Percentiles rank a stretch among this genome's conserved stretches.
Conservation (phyloP, 2,888 invertebrate genomes). For the Siphonodentalium dalli region DNA sequence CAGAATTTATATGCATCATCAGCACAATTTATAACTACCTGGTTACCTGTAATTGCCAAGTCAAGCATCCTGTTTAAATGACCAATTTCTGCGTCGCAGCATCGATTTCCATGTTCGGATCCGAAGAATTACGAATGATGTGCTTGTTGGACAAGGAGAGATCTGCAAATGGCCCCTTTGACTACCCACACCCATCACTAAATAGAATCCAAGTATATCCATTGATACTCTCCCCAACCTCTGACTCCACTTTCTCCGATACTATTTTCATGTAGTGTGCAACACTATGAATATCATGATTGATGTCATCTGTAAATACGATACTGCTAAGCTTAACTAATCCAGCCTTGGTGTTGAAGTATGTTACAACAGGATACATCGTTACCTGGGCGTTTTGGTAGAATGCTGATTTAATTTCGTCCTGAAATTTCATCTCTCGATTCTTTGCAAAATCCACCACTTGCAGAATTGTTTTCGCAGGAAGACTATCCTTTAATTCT, state of each 20-base stretch:
- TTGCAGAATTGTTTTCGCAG: slow-evolving; percentile 11
- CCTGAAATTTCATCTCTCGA: slow-evolving; percentile 20
- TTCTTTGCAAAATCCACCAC: slow-evolving; percentile 71
- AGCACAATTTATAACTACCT: slow-evolving; percentile 25
- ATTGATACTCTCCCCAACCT: no score
- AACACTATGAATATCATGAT: slow-evolving; percentile 29
- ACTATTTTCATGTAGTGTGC: slow-evolving; percentile 15
- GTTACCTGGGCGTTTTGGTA: slow-evolving; percentile 24
- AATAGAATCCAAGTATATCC: slow-evolving; percentile 16
- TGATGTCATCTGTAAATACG: slow-evolving; percentile 27
- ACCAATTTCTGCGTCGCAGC: slow-evolving; percentile 28
- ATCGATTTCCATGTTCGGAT: slow-evolving; percentile 28
- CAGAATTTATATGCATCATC: slow-evolving; percentile 19
- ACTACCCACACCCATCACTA: slow-evolving; percentile 29
- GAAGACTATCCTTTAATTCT: slow-evolving; percentile 16
- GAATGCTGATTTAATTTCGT: slow-evolving; percentile 24
- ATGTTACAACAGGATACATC: slow-evolving; percentile 32
- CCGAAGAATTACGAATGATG: slow-evolving; percentile 24
- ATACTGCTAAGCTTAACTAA: slow-evolving; percentile 5
- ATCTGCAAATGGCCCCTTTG: slow-evolving; percentile 28
- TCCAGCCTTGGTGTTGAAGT: slow-evolving; percentile 9
- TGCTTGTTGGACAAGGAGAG: background rate
- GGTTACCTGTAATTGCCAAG: slow-evolving; percentile 25
- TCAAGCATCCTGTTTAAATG: slow-evolving; percentile 26
- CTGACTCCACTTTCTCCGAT: no score